phyloP scores from a whole-genome alignment of 2,113 vertebrate species.

The Ictalurus furcatus region DNA sequence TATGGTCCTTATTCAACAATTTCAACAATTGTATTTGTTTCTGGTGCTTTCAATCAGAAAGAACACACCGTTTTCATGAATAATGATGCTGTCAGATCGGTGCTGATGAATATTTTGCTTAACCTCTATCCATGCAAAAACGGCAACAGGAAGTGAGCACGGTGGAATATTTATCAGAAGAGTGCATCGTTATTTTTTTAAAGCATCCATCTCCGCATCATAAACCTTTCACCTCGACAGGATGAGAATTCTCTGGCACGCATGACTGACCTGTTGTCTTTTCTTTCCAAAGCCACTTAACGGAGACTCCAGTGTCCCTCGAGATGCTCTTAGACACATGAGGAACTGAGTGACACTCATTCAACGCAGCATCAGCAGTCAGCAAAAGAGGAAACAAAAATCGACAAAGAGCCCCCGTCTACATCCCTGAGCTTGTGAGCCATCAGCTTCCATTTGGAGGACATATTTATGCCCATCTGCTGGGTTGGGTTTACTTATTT shows the following conservation, averaged over 20 bases:
- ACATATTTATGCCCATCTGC: slow-evolving; percentile 59
- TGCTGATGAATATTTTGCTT: neutral
- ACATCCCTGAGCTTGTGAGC: slow-evolving; percentile 57
- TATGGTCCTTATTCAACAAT: neutral
- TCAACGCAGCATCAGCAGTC: slow-evolving; percentile 60
- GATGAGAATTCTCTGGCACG: slow-evolving; percentile 57
- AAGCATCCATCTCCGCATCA: slow-evolving; percentile 60
- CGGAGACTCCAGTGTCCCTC: slow-evolving; percentile 59
- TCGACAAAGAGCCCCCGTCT: slow-evolving; percentile 41
- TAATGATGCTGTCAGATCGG: slow-evolving; percentile 21
- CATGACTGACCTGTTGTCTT: slow-evolving; percentile 66
- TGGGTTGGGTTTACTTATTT: slow-evolving; percentile 72
- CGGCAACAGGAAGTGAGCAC: neutral
- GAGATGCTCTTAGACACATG: slow-evolving; percentile 53
- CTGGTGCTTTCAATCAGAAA: neutral
- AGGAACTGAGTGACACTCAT: slow-evolving; percentile 58
- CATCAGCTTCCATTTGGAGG: slow-evolving; percentile 68
- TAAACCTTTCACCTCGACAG: slow-evolving; percentile 61
- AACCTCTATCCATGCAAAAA: neutral
- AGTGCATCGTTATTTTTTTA: slow-evolving; percentile 72
- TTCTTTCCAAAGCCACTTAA: slow-evolving; percentile 66
- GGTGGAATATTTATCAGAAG: slow-evolving; percentile 41
- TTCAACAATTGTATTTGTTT: neutral
- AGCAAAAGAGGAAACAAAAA: slow-evolving; percentile 55
- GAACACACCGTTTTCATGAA: neutral